Conservation (phyloP, 2,888 invertebrate species). For the Noctua janthina region DNA sequence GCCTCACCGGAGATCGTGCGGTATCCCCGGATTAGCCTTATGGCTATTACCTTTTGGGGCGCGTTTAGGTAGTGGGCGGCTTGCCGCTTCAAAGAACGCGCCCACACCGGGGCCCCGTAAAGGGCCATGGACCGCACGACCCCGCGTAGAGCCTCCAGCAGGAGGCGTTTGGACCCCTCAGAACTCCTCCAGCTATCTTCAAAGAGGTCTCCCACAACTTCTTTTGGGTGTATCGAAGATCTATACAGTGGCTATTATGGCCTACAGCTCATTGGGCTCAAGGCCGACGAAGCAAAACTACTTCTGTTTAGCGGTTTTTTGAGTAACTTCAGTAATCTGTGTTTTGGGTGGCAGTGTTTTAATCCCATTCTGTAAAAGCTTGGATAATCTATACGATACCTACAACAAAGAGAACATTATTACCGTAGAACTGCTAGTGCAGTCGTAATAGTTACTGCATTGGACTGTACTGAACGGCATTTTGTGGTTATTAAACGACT, state of each 20-base stretch:
- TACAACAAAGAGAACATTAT: not conserved
- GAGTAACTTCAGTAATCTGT: not conserved
- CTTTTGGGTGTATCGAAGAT: not conserved
- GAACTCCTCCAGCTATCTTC: not conserved
- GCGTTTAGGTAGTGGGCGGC: too few relatives aligned
- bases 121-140: too few relatives aligned
- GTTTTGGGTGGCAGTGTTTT: not conserved
- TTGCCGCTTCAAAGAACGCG: too few relatives aligned
- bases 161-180: too few relatives aligned
- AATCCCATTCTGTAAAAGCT: not conserved
- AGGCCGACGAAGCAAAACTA: not conserved
- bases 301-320: not conserved
- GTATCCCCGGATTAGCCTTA: too few relatives aligned
- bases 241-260: not conserved
- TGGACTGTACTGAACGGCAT: not conserved
- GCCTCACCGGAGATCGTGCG: too few relatives aligned
- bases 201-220: not conserved
- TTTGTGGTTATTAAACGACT: conserved; percentile 6
- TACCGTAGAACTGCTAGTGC: conserved; percentile 4
- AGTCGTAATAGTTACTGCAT: not conserved
- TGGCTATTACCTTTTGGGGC: too few relatives aligned
- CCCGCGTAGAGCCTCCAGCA: too few relatives aligned
- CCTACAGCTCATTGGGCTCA: not conserved
- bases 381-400: not conserved
- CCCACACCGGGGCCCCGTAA: too few relatives aligned